Base-by-base conservation (phyloP, 2,113 vertebrate species). In the Mesitornis unicolor region DNA sequence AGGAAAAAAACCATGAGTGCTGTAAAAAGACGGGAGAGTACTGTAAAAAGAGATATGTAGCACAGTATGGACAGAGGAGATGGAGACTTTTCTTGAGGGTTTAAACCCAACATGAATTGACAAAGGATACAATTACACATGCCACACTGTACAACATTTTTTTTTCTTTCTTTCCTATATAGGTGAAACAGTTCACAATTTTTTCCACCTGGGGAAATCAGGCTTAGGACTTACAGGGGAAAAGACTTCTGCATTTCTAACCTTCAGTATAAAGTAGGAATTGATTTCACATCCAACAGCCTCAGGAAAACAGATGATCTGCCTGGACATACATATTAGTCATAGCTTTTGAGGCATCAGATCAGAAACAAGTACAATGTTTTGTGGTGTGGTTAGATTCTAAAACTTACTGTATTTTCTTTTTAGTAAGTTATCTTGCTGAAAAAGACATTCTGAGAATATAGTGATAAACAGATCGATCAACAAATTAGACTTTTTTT, bases 241-340 rank as follows among this genome's bases (percentile, higher is more conserved):
- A 86, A 86, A 74, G 10, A 57, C 16, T 71, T 22, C 31, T 61
- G 16, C 33, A 42, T 81, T 87, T 94, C 77, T 59, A 74, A 61
- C 7, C 31, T 84, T 74, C 60, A 54, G 7, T 45, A 48, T 11
- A 13, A 84, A 90, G 50, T 4, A 83, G 73, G 77, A 83, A 75
- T 19, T 0, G 0, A 74, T 43, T 35, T 33, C 10, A 13, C 14
- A 13, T 14, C 12, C 7, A 59, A 57, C 1, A 67, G 12, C 33
- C 75, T 91, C 73, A 95, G 33, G 36, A 90, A 94, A 95, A 43
- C 16, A 77, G 53, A 68, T 28, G 1, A 91, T 68, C 90, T 86
- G 79, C 75, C 82, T 90, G 50, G 50, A 86, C 60, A 12, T 50
- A 45, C 13, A 21, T 20, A 25, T 40, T 45, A 93, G 24, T 70